A percentile compares a stretch with the other conserved stretches of the same genome.
Evolutionary conservation across 30 jellyfish, hydroid and myxozoan species (phyloP).

Genomic region (Turritopsis dohrnii): DNA sequence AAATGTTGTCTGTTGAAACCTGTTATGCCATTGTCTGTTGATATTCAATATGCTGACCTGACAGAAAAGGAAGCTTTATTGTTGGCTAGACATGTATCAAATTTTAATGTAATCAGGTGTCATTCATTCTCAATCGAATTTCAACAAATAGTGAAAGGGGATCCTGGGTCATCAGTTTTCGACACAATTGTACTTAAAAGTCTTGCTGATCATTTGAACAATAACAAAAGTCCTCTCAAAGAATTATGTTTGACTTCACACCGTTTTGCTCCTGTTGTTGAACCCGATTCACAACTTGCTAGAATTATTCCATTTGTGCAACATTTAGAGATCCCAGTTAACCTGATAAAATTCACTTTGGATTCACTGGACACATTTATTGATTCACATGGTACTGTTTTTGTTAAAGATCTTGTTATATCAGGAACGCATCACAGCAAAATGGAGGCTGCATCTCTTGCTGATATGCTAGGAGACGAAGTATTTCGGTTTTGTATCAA

Average conservation of each 20-base stretch:
- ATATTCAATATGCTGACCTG: background rate
- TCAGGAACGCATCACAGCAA: no score
- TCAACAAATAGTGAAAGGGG: background rate
- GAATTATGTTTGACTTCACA: background rate
- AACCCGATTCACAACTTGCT: no score
- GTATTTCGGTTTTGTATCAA: background rate
- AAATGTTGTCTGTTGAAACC: background rate
- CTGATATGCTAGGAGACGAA: no score
- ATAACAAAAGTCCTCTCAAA: background rate
- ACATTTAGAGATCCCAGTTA: background rate
- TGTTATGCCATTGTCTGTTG: background rate
- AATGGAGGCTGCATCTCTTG: no score
- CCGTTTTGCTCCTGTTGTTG: background rate
- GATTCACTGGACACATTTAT: background rate
- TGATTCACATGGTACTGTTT: background rate
- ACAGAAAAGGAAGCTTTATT: background rate
- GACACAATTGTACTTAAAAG: background rate
- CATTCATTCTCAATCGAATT: no score
- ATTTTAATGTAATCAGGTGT: no score
- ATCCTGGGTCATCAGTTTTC: background rate
- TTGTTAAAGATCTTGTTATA: background rate
- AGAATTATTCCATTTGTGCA: background rate
- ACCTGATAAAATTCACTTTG: background rate
- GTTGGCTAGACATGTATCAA: background rate
- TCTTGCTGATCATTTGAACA: background rate